Percentiles rank a stretch among this genome's conserved stretches.
Conservation (phyloP, 2,113 vertebrate species). For the Lethenteron reissneri region DNA sequence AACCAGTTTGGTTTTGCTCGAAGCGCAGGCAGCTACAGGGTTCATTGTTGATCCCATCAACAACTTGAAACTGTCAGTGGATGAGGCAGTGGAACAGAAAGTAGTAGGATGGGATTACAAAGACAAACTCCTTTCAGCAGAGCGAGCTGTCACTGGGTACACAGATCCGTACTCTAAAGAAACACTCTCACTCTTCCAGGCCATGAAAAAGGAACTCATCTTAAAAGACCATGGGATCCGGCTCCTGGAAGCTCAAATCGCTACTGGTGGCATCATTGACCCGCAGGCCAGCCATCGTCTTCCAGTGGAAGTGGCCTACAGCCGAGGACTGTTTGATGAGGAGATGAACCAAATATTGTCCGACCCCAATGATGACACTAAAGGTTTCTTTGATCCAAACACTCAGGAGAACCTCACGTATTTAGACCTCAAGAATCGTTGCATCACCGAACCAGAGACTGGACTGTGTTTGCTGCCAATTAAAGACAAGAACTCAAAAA, state of each 20-base stretch:
- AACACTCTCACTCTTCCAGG: slow-evolving; percentile 30
- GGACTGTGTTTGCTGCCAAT: slow-evolving; percentile 26
- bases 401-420: slow-evolving; percentile 33
- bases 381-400: slow-evolving; percentile 38
- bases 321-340: slow-evolving; percentile 19
- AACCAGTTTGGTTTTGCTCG: slow-evolving; percentile 18
- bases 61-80: slow-evolving; percentile 37
- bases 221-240: slow-evolving; percentile 24
- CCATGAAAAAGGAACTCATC: slow-evolving; percentile 28
- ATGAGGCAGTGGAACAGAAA: slow-evolving; percentile 30
- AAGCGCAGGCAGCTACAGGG: slow-evolving; percentile 43
- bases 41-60: slow-evolving; percentile 43
- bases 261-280: slow-evolving; percentile 28
- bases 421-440: slow-evolving; percentile 25
- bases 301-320: slow-evolving; percentile 22
- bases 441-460: slow-evolving; percentile 20
- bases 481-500: slow-evolving; percentile 15
- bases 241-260: slow-evolving; percentile 31
- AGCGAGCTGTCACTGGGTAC: slow-evolving; percentile 31
- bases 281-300: slow-evolving; percentile 20
- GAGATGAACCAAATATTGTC: slow-evolving; percentile 19
- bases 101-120: slow-evolving; percentile 23
- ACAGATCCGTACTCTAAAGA: slow-evolving; percentile 22
- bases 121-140: slow-evolving; percentile 23
- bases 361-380: slow-evolving; percentile 23